Base-by-base conservation (phyloP, 2,797 vertebrate genomes). In the Pelobates cultripes region DNA sequence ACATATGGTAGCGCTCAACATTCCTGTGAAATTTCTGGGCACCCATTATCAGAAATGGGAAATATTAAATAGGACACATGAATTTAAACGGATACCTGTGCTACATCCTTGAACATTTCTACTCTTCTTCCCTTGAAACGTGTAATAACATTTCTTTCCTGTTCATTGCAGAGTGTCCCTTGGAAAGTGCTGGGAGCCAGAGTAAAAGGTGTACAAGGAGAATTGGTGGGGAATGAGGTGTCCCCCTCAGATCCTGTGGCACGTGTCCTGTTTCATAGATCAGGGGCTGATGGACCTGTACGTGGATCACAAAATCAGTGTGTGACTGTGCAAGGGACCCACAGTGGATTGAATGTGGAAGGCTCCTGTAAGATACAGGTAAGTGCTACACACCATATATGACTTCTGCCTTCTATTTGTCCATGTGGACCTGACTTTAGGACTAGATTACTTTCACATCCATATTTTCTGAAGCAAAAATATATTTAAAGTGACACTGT, bases 261-360 rank as follows among this genome's bases (percentile, higher is more conserved):
- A 72, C 90, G 91, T 0, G 91, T 93, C 43, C 89, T 94, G 40
- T 94, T 94, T 89, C 91, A 94, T 5, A 88, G 93, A 10, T 84
- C 87, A 0, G 93, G 93, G 3, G 86, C 90, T 0, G 88, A 93
- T 72, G 92, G 91, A 89, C 86, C 90, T 0, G 86, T 86, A 0
- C 88, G 86, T 61, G 73, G 85, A n/a, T 55, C 57, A 3, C 85
- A 86, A 67, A 86, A 93, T 43, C 93, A 92, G 15, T 94, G 93
- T 0, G 85, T 92, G 75, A 72, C 88, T 61, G 89, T 94, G 45
- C 88, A 90, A 0, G 91, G 87, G 4, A 89, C 84, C 2, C 90
- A 92, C 80, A 87, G 79, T 0, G 88, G 78, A 0, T 86, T 88
- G 63, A 88, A 82, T 7, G 84, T 86, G 67, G 88, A 85, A 5